Evolutionary conservation across 1,140 invertebrate genomes (phyloP), one percentile per base, ranked within the genome.

Genomic region (Micrasema longulum): DNA sequence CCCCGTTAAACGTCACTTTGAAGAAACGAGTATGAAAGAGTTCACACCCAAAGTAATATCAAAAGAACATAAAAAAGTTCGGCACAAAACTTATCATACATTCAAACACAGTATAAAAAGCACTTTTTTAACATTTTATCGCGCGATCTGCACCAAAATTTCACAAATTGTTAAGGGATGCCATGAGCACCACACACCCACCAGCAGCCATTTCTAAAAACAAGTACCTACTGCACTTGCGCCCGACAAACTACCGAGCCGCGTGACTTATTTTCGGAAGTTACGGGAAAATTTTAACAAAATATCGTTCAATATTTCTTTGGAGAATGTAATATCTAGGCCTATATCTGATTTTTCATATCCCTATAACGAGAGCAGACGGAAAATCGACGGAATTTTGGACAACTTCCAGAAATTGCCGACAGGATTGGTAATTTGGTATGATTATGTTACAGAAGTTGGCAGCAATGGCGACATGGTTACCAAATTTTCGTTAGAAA

Each of bases 191-290:
- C 69, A 53, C 69, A 71, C 69, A 71, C 69, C 69, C 69, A 71
- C 69, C 45, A 55, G 69, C 69, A 71, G 69, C 69, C 69, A 71
- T 71, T 71, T 71, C 57, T 71, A 69, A 69, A 69, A 68, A 69
- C 60, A 69, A 16, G 41, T 45, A 45, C 23, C 38, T 69, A 57
- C 43, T 69, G 67, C 67, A 69, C 67, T 69, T 62, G 67, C 67
- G 67, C 67, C 55, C 67, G 67, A 60, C 31, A 20, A 31, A 43
- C 20, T 20, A 69, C 43, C 26, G 38, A 23, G 53, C 38, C 67
- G 67, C 67, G 67, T 69, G 67, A 69, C 67, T 69, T 69, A 69
- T 69, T 69, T 69, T 60, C 50, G 55, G 67, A 69, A 69, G 41
- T 69, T 69, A 69, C 67, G 52, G 38, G 26, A 50, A 62, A 69